Conservation (phyloP, 2,888 invertebrate species). For the Ferrisia virgata region DNA sequence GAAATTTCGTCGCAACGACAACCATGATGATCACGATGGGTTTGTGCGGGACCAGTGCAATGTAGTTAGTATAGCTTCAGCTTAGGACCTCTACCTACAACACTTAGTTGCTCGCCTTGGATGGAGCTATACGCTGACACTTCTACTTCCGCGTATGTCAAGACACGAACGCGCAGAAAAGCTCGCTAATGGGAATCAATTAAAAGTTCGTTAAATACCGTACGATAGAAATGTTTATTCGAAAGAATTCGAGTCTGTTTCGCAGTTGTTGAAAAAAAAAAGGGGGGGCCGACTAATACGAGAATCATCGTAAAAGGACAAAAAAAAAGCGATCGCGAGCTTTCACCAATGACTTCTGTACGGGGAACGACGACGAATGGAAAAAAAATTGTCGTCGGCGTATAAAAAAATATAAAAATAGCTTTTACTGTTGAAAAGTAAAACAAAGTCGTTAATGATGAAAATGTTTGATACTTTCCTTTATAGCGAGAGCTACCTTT, state of each 20-base stretch:
- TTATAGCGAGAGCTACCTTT: slow-evolving; percentile 24
- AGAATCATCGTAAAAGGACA: not conserved
- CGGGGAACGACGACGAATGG: not conserved
- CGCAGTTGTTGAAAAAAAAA: not conserved
- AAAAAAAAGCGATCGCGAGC: not conserved
- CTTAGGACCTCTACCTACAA: too few relatives aligned
- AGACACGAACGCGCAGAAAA: not conserved
- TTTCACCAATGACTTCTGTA: not conserved
- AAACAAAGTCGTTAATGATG: slow-evolving; percentile 7
- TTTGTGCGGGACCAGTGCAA: too few relatives aligned
- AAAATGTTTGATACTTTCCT: slow-evolving; percentile 24
- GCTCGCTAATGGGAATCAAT: not conserved
- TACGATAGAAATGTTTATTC: not conserved
- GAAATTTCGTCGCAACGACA: not conserved
- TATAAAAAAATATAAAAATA: slow-evolving; percentile 15
- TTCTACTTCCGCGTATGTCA: not conserved
- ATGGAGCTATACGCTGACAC: too few relatives aligned
- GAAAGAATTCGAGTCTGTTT: not conserved
- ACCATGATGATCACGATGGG: too few relatives aligned
- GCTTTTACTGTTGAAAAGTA: not conserved
- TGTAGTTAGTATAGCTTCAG: too few relatives aligned
- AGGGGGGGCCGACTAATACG: not conserved
- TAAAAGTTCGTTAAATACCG: not conserved
- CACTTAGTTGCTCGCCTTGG: not conserved
- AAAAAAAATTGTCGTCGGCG: not conserved